phyloP scores from a whole-genome alignment of 1,140 invertebrate genomes.

The Caenorhabditis inopinata region DNA sequence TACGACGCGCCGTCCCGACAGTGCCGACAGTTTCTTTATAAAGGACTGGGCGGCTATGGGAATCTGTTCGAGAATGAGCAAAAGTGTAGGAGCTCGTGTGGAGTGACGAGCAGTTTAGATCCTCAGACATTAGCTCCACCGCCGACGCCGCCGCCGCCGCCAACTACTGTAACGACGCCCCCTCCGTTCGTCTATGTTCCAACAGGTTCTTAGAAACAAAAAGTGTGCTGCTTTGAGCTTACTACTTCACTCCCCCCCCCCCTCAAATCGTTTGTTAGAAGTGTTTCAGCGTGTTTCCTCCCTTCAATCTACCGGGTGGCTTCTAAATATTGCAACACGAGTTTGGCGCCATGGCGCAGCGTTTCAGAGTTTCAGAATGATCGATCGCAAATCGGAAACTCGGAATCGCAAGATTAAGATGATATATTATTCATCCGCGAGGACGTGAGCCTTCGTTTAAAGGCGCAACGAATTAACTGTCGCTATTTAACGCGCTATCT shows the following conservation, averaged over 20 bases:
- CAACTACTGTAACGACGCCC: not conserved
- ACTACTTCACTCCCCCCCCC: not conserved
- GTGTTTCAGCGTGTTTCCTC: not conserved
- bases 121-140: constrained; percentile 29
- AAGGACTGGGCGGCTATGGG: constrained; percentile 40
- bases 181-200: not conserved
- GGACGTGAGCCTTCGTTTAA: too few relatives aligned
- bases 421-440: too few relatives aligned
- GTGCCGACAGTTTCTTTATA: constrained; percentile 47
- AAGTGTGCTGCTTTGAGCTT: not conserved
- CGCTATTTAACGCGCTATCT: too few relatives aligned
- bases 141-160: not conserved
- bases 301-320: too few relatives aligned
- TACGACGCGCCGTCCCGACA: constrained; percentile 36
- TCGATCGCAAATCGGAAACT: too few relatives aligned
- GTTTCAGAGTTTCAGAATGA: too few relatives aligned
- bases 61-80: constrained; percentile 41
- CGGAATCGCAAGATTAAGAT: too few relatives aligned
- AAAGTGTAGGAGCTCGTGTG: constrained; percentile 40
- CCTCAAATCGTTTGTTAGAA: not conserved
- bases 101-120: not conserved
- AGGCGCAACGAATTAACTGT: too few relatives aligned
- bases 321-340: too few relatives aligned
- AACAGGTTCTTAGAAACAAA: constrained; percentile 16
- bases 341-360: too few relatives aligned